phyloP scores from a whole-genome alignment of 2,888 invertebrate genomes.

The Sesamia inferens region DNA sequence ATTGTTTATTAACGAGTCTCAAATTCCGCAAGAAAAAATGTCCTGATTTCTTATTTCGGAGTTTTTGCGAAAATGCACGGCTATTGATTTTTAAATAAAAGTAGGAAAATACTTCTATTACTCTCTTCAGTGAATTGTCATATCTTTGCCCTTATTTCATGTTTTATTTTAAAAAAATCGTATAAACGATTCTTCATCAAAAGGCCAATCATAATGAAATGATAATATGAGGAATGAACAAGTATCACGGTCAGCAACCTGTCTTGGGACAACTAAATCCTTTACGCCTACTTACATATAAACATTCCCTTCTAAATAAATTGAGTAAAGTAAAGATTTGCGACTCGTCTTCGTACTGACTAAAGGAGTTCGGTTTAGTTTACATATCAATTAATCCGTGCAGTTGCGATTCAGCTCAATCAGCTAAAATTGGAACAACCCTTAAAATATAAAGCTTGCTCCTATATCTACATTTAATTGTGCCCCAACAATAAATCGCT shows the following conservation, averaged over 20 bases:
- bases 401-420: constrained; percentile 6
- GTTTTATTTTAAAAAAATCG: too few species aligned
- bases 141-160: too few species aligned
- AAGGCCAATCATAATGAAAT: not conserved
- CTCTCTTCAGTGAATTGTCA: too few species aligned
- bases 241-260: not conserved
- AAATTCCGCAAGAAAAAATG: too few species aligned
- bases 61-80: too few species aligned
- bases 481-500: constrained; percentile 50
- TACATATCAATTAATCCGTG: not conserved
- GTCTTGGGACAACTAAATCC: not conserved
- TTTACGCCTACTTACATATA: not conserved
- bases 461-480: constrained; percentile 32
- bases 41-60: too few species aligned
- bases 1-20: too few species aligned
- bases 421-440: constrained; percentile 22
- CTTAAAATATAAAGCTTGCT: constrained; percentile 33
- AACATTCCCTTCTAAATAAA: not conserved
- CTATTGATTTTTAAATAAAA: too few species aligned
- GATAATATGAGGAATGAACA: not conserved
- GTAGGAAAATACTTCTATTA: too few species aligned
- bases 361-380: not conserved
- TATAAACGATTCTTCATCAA: too few species aligned
- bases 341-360: constrained; percentile 8
- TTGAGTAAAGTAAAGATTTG: not conserved